A percentile compares a stretch with the other conserved stretches of the same genome.
Evolutionary conservation across 2,888 invertebrate genomes (phyloP).

Genomic region (Acleris laterana): DNA sequence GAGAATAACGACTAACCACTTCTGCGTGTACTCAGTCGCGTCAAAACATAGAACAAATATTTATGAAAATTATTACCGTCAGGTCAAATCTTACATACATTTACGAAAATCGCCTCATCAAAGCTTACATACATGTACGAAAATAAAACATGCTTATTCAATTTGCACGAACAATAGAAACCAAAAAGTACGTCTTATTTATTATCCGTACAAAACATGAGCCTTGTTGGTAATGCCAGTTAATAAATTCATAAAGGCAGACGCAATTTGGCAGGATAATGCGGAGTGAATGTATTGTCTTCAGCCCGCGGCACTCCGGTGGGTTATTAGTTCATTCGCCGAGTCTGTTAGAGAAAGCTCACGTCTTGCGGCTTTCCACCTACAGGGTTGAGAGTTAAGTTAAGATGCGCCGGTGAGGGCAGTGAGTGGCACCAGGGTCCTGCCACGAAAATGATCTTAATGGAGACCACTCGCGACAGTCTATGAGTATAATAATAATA

Average conservation of each 20-base stretch:
- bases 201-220: constrained; percentile 48
- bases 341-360: constrained; percentile 16
- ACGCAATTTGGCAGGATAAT: constrained; percentile 56
- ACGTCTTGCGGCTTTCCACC: constrained; percentile 10
- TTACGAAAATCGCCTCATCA: background rate
- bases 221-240: constrained; percentile 55
- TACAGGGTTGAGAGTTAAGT: constrained; percentile 2
- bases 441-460: no score
- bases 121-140: background rate
- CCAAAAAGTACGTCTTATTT: constrained; percentile 19
- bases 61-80: no score
- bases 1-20: no score
- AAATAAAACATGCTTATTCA: background rate
- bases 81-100: background rate
- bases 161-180: constrained; percentile 16
- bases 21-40: no score
- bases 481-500: no score
- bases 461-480: no score
- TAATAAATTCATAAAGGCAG: constrained; percentile 56
- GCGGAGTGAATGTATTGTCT: constrained; percentile 51
- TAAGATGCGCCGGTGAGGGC: no score
- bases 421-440: no score
- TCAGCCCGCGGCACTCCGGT: constrained; percentile 28
- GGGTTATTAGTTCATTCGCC: constrained; percentile 13
- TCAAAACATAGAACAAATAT: no score